phyloP scores from a whole-genome alignment of 2,113 vertebrate species.

The Tragulus kanchil region DNA sequence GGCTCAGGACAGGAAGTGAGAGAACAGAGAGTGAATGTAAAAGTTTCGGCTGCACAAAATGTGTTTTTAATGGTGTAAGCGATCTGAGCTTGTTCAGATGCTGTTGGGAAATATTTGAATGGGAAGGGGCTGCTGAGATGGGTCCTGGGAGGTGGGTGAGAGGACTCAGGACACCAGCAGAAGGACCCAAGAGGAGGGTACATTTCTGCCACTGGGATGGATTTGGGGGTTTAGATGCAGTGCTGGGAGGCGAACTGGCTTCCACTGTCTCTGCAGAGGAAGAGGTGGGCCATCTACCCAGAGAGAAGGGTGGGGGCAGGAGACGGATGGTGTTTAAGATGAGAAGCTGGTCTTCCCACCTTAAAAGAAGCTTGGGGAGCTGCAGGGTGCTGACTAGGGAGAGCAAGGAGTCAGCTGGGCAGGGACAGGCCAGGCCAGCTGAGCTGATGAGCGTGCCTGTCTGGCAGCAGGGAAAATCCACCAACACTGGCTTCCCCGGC shows the following conservation, averaged over 20 bases:
- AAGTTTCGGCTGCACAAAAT: not conserved
- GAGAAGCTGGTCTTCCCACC: not conserved
- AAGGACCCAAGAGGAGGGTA: not conserved
- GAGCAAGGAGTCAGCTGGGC: not conserved
- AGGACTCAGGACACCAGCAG: not conserved
- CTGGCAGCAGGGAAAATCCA: constrained; percentile 30
- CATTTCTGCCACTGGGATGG: not conserved
- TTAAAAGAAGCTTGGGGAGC: not conserved
- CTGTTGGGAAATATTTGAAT: not conserved
- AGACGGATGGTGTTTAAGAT: not conserved
- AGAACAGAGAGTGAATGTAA: not conserved
- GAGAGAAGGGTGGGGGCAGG: not conserved
- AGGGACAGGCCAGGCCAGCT: constrained; percentile 17
- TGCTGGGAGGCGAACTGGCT: not conserved
- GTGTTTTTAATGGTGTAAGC: constrained; percentile 13
- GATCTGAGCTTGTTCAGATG: not conserved
- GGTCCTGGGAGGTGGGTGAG: not conserved
- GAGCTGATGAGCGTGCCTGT: not conserved
- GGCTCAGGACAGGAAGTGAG: not conserved
- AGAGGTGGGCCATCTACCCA: constrained; percentile 10
- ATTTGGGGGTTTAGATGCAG: not conserved
- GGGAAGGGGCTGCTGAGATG: not conserved
- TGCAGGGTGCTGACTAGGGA: constrained; percentile 5
- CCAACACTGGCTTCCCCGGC: constrained; percentile 30
- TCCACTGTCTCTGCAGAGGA: constrained; percentile 14